A percentile compares a stretch with the other conserved stretches of the same genome.
phyloP scores from a whole-genome alignment of 1,140 invertebrate genomes.

The Hypothenemus hampei region DNA sequence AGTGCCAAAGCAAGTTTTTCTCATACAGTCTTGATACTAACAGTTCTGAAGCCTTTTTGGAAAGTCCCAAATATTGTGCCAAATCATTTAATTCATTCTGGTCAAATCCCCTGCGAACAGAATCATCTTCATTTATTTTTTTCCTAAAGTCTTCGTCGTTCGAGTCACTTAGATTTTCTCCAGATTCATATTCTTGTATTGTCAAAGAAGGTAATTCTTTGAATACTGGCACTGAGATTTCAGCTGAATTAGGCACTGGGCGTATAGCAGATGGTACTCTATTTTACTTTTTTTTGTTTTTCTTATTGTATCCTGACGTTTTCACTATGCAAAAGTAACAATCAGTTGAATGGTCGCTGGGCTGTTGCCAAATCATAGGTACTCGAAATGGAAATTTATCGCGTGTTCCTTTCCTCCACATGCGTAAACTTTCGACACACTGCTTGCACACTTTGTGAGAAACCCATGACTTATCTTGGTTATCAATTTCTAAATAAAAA shows the following conservation, averaged over 20 bases:
- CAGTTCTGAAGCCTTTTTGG: neutral
- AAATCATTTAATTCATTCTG: constrained; percentile 40
- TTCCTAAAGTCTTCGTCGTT: no score
- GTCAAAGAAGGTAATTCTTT: neutral
- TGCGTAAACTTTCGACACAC: constrained; percentile 17
- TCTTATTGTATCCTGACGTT: constrained; percentile 15
- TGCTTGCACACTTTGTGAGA: constrained; percentile 18
- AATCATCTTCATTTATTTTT: constrained; percentile 7
- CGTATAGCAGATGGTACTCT: constrained; percentile 5
- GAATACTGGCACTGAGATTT: constrained; percentile 4
- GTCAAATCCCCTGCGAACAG: constrained; percentile 7
- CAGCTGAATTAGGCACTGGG: constrained; percentile 8
- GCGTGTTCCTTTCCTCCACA: constrained; percentile 21
- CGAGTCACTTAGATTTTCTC: no score
- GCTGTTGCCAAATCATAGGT: constrained; percentile 36
- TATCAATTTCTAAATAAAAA: constrained; percentile 25
- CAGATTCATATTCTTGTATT: constrained; percentile 2
- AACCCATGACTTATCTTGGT: constrained; percentile 31
- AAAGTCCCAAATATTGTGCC: no score
- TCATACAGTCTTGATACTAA: neutral
- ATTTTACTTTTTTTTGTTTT: neutral
- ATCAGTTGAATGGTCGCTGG: constrained; percentile 29
- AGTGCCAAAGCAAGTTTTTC: constrained; percentile 8
- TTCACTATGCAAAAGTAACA: constrained; percentile 34
- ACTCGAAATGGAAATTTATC: constrained; percentile 28